Percentiles rank a stretch among this genome's conserved stretches.
Conservation (phyloP, 2,797 vertebrate species). For the Pseudocheirus occidentalis region DNA sequence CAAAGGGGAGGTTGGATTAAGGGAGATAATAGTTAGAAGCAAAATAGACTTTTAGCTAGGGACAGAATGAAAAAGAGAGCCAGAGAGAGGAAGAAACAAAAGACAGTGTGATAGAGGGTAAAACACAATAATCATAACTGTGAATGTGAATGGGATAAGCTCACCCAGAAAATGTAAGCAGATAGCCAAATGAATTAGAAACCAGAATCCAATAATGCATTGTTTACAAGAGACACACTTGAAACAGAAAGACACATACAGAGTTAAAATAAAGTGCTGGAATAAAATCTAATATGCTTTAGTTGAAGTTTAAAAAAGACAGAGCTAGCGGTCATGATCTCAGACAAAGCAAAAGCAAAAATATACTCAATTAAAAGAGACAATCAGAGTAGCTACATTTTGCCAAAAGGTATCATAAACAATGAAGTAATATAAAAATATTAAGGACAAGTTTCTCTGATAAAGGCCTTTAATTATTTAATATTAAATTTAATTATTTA, state of each 20-base stretch:
- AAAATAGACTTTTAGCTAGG: background rate
- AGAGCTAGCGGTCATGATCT: background rate
- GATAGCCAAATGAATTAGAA: background rate
- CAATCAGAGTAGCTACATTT: background rate
- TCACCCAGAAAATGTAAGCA: background rate
- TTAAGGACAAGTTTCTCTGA: background rate
- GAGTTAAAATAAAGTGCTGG: background rate
- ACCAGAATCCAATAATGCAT: background rate
- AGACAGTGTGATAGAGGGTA: background rate
- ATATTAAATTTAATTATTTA: too few species aligned
- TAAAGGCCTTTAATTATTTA: too few species aligned
- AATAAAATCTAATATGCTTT: background rate
- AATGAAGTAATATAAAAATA: background rate
- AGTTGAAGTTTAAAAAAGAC: background rate
- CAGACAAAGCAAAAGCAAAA: background rate
- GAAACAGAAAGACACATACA: background rate
- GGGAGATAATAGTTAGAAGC: background rate
- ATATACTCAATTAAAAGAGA: background rate
- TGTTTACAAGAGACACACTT: background rate
- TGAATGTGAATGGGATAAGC: background rate
- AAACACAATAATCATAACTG: background rate
- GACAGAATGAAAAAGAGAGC: background rate
- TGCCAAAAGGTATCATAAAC: background rate
- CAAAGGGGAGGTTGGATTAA: background rate
- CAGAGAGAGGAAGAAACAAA: background rate